These are phyloP conservation scores for Phorcus lineatus DNA, from an alignment of 2,888 invertebrate species.

Conservation along the genomic window DNA sequence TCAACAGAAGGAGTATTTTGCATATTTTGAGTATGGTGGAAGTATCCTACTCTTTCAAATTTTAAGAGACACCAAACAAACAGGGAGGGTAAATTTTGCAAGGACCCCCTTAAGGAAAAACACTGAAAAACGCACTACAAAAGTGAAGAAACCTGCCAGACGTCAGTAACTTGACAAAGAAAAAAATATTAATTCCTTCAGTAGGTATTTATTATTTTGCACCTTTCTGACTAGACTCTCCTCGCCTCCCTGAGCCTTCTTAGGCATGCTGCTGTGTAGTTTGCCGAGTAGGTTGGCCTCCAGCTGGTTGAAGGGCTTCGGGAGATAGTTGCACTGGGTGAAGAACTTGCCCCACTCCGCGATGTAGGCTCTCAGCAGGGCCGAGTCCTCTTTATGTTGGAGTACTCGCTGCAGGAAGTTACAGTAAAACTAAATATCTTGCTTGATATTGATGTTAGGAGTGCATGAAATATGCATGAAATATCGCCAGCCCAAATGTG, in stretches of 20 bases:
- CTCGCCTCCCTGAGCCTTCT: slow-evolving; percentile 81
- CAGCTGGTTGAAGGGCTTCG: slow-evolving; percentile 94
- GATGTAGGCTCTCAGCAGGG: slow-evolving; percentile 95
- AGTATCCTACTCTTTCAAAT: too few relatives aligned
- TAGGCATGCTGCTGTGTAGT: slow-evolving; percentile 77
- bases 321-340: slow-evolving; percentile 96
- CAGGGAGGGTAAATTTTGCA: too few relatives aligned
- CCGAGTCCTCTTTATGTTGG: slow-evolving; percentile 94
- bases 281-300: slow-evolving; percentile 90
- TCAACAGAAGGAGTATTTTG: too few relatives aligned
- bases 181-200: slow-evolving; percentile 21
- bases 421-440: too few relatives aligned
- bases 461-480: neutral
- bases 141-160: too few relatives aligned
- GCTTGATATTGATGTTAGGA: neutral
- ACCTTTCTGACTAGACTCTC: slow-evolving; percentile 92
- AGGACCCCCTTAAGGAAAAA: too few relatives aligned
- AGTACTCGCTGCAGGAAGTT: slow-evolving; percentile 82
- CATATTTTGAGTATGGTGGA: too few relatives aligned
- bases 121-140: too few relatives aligned
- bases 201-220: too few relatives aligned
- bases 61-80: too few relatives aligned
- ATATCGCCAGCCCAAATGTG: too few relatives aligned
- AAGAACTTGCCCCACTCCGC: slow-evolving; percentile 99
- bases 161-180: too few relatives aligned